phyloP scores from a whole-genome alignment of 2,797 vertebrate species.

The Paedocypris micromegethes region DNA sequence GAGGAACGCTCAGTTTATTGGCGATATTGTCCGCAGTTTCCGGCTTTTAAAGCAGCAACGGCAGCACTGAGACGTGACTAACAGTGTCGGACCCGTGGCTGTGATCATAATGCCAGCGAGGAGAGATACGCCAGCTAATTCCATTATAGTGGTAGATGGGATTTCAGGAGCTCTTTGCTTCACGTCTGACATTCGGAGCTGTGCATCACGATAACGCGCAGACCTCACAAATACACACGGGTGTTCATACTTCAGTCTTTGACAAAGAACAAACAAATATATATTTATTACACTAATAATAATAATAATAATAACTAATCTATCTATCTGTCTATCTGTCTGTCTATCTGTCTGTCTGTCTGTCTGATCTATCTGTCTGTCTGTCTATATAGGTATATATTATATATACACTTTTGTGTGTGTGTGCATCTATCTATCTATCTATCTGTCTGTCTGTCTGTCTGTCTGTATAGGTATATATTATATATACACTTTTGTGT shows the following conservation, averaged over 20 bases:
- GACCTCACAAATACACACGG: conserved; percentile 21
- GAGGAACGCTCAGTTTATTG: conserved; percentile 40
- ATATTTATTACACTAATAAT: no score
- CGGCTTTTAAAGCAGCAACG: conserved; percentile 16
- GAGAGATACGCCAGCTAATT: conserved; percentile 42
- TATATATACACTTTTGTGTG: no score
- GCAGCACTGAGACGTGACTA: conserved; percentile 34
- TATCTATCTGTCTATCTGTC: no score
- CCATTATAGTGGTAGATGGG: conserved; percentile 31
- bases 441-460: no score
- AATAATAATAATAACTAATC: no score
- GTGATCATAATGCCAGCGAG: conserved; percentile 40
- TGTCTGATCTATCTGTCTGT: no score
- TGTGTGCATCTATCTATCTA: no score
- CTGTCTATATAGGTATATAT: no score
- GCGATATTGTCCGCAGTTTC: conserved; percentile 20
- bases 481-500: no score
- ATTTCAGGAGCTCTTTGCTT: conserved; percentile 28
- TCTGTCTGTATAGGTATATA: no score
- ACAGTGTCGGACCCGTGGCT: conserved; percentile 34
- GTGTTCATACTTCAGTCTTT: background rate
- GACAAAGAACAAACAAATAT: no score
- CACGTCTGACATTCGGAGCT: conserved; percentile 29
- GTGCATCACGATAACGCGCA: conserved; percentile 9
- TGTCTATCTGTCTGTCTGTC: no score